Evolutionary conservation across 2,888 invertebrate genomes (phyloP).

Genomic region (Drosophila formosana): DNA sequence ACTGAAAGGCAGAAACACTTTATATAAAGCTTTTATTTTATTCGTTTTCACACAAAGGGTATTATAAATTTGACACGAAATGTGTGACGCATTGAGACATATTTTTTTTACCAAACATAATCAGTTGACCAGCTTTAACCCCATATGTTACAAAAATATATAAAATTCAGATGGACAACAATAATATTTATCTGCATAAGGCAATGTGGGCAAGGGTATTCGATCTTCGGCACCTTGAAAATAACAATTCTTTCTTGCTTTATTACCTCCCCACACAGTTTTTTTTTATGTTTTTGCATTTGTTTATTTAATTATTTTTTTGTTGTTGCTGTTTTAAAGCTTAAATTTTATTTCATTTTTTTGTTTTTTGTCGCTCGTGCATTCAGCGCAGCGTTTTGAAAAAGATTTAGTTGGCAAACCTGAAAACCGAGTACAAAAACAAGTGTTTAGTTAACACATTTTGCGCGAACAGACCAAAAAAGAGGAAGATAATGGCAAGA

Average conservation of each 20-base stretch:
- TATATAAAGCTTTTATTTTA: conserved; percentile 11
- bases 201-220: neutral
- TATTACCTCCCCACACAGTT: conserved; percentile 13
- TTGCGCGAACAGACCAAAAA: conserved; percentile 37
- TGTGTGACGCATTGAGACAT: neutral
- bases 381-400: conserved; percentile 16
- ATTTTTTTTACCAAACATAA: neutral
- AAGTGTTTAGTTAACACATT: conserved; percentile 62
- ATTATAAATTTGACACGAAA: neutral
- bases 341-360: conserved; percentile 33
- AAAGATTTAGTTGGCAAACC: conserved; percentile 24
- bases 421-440: conserved; percentile 36
- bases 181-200: neutral
- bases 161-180: neutral
- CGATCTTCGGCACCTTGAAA: neutral
- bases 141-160: neutral
- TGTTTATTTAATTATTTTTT: conserved; percentile 32
- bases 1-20: conserved; percentile 31
- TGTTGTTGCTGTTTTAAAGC: conserved; percentile 21
- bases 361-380: conserved; percentile 16
- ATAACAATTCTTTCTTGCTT: neutral
- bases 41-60: conserved; percentile 3
- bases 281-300: conserved; percentile 26
- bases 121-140: neutral
- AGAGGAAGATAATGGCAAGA: conserved; percentile 5